phyloP scores from a whole-genome alignment of 2,888 invertebrate species.

The Drosophila tanythrix region DNA sequence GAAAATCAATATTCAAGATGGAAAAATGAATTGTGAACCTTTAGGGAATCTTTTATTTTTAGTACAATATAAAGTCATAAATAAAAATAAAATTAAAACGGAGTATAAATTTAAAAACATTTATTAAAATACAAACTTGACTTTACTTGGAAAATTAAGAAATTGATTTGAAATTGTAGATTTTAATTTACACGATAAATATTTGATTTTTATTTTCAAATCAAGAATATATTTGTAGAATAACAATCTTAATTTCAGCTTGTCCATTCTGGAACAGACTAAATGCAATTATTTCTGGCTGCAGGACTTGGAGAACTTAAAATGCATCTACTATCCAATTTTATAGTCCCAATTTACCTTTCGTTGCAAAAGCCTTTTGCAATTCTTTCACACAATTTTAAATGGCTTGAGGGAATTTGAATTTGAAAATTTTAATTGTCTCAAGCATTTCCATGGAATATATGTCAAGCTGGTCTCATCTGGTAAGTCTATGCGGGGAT shows the following conservation, averaged over 20 bases:
- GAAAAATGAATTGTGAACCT: background rate
- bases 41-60: background rate
- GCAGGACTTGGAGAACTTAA: background rate
- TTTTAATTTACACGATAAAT: too few relatives aligned
- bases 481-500: slow-evolving; percentile 21
- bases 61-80: background rate
- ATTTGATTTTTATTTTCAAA: background rate
- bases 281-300: background rate
- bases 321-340: background rate
- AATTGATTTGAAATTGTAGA: too few relatives aligned
- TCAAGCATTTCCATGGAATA: slow-evolving; percentile 7
- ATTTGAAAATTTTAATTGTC: slow-evolving; percentile 18
- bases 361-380: background rate
- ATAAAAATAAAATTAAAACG: too few relatives aligned
- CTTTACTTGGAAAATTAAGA: too few relatives aligned
- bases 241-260: background rate
- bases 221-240: background rate
- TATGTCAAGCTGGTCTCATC: slow-evolving; percentile 12
- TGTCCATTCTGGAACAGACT: background rate
- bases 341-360: background rate
- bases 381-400: background rate
- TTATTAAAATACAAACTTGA: too few relatives aligned
- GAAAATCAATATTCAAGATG: background rate
- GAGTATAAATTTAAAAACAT: too few relatives aligned
- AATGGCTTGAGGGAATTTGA: slow-evolving; percentile 2